Base-by-base conservation (phyloP, 2,888 invertebrate genomes). In the Pristionchus mayeri region DNA sequence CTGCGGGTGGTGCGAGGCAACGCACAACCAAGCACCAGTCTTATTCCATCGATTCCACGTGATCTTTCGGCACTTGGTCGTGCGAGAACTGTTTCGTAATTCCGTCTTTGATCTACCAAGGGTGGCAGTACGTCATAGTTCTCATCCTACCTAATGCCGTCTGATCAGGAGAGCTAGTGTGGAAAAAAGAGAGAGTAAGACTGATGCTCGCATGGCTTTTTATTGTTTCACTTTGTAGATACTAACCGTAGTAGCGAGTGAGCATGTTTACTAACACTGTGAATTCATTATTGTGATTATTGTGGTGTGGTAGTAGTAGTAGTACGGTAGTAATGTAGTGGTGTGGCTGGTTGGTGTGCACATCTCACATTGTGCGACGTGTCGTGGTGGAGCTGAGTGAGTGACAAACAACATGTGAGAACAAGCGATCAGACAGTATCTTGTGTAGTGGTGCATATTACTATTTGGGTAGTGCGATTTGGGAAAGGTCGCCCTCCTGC, bases 401-500 rank as follows among this genome's bases (percentile, higher is more conserved):
- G 37, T 24, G n/a, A 48, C 75, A n/a, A 27, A 27, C n/a, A 44
- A 27, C 48, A 44, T 7, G 24, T 24, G 40, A 44, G 13, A 44
- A 27, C 3, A 27, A 63, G 30, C 27, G 6, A 4, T 6, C 4
- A 27, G 27, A 4, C 27, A 9, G 27, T 78, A 21, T 27, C 40
- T 75, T 11, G 34, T 71, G 44, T 44, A 71, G 76, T 78, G 76
- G 76, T 78, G 50, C 30, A 52, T 18, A 3, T 76, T 50, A 27
- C 3, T 9, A 11, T 24, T 71, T 21, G 30, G 27, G 21, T 30
- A 40, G 50, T 24, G 50, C 30, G 76, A 40, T 21, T 78, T 78
- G 48, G 34, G 76, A 76, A 76, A 76, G n/a, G 76, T 76, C 76
- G 76, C 48, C 76, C 24, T n/a, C 24, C 57, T 4, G 37, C 63